phyloP scores from a whole-genome alignment of 2,797 vertebrate species.

The Arctocebus calabarensis region DNA sequence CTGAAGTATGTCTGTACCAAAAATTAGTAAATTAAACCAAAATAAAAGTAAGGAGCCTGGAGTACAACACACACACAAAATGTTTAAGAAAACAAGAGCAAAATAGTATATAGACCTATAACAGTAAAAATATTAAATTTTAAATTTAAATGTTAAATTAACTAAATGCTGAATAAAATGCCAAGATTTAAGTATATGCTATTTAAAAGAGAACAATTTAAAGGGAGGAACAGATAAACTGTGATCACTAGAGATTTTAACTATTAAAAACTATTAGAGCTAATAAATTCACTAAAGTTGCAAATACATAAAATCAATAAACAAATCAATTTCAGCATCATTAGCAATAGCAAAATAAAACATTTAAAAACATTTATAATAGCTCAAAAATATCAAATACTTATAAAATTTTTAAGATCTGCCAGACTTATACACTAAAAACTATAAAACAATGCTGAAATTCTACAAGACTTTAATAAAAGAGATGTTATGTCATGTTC shows the following conservation, averaged over 20 bases:
- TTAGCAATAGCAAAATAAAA: not conserved
- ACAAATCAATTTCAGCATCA: not conserved
- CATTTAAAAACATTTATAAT: not conserved
- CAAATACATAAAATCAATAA: not conserved
- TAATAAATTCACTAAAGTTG: not conserved
- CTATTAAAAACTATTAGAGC: not conserved
- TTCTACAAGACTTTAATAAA: too few relatives aligned
- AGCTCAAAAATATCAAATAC: not conserved
- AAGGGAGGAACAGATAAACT: not conserved
- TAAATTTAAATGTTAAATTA: not conserved
- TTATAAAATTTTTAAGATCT: not conserved
- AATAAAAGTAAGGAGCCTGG: not conserved
- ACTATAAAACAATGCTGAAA: not conserved
- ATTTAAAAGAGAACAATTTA: not conserved
- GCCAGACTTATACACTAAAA: not conserved
- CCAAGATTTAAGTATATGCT: not conserved
- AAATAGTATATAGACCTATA: not conserved
- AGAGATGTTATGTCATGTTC: not conserved
- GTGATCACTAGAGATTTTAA: not conserved
- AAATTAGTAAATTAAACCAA: not conserved
- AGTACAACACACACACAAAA: not conserved
- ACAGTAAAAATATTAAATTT: not conserved
- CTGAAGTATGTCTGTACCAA: not conserved
- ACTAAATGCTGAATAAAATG: not conserved
- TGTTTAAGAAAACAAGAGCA: not conserved